Percentiles rank a stretch among this genome's conserved stretches.
phyloP scores from a whole-genome alignment of 1,140 invertebrate species.

The Dreissena rostriformis region DNA sequence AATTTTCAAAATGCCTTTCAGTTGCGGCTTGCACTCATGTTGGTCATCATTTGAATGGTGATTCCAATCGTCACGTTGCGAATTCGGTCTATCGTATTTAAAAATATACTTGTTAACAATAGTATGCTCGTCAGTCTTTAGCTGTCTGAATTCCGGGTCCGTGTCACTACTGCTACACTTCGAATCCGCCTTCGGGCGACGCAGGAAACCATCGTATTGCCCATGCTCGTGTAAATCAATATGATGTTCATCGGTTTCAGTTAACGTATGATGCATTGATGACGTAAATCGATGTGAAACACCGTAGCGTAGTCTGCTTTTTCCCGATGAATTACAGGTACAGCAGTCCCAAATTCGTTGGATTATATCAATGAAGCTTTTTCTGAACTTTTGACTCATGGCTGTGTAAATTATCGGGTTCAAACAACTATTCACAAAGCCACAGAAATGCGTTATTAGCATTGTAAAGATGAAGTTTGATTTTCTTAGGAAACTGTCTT shows the following conservation, averaged over 20 bases:
- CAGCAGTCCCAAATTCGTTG: constrained; percentile 56
- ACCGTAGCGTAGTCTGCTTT: constrained; percentile 17
- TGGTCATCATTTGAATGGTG: neutral
- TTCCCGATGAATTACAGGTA: constrained; percentile 12
- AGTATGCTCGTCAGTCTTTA: neutral
- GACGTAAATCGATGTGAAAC: constrained; percentile 27
- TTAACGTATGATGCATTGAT: constrained; percentile 35
- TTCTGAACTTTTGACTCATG: constrained; percentile 82
- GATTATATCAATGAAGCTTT: constrained; percentile 69
- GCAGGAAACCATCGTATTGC: constrained; percentile 10
- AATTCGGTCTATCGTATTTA: constrained; percentile 1
- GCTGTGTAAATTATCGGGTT: constrained; percentile 91
- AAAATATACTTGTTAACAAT: constrained; percentile 37
- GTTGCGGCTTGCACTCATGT: neutral
- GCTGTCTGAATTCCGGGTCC: constrained; percentile 1
- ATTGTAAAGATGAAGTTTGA: constrained; percentile 82
- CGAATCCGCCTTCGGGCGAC: constrained; percentile 20
- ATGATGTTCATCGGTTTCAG: constrained; percentile 42
- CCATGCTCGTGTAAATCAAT: constrained; percentile 26
- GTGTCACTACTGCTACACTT: constrained; percentile 56
- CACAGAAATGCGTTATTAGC: constrained; percentile 81
- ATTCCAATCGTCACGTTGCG: neutral
- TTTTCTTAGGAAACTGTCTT: constrained; percentile 78
- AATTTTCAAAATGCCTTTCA: neutral
- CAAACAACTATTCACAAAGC: constrained; percentile 86